Base-by-base conservation (phyloP, 2,888 invertebrate species). In the Scaptomyza cyrtandrae region DNA sequence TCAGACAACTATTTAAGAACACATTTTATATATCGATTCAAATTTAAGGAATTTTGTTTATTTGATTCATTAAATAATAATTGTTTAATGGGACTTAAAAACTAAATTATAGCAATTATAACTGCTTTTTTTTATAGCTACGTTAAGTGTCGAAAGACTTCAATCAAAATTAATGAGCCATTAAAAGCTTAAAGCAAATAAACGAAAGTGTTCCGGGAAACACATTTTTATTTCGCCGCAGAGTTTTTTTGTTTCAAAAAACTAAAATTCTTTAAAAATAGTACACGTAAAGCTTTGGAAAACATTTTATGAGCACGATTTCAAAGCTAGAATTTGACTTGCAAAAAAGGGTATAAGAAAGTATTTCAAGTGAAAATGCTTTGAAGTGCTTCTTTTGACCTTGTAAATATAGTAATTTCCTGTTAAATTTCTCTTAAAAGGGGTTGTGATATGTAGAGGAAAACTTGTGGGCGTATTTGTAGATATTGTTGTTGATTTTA, bases 401-500 rank as follows among this genome's bases (percentile, higher is more conserved):
- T 43, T n/a, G 44, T 35, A 49, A 50, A 72, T 62, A 56, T 37
- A 53, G 67, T 29, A 56, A 68, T 67, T 60, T 62, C 39, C 62
- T 49, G 59, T 77, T 46, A 61, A 66, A 74, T 3, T 24, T 24
- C 19, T 24, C 24, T 4, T 24, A 5, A 24, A 24, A 3, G 24
- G 24, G 24, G 1, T 24, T 24, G 69, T 64, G 50, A 29, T 4
- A 29, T 1, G 29, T 24, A 24, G 2, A 24, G 24, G 3, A 24
- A 24, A 29, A 79, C 65, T 69, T 74, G 68, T 67, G 19, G 37
- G 31, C 19, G 31, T 16, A 2, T 9, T 19, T 29, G 11, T 29
- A 24, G 19, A 9, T 14, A 37, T 10, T 24, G n/a, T 29, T 37
- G 24, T n/a, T 27, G 27, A 11, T 35, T 5, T 24, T 24, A 24